Conservation (phyloP, 1,140 invertebrate species). For the Cotesia chilonis region DNA sequence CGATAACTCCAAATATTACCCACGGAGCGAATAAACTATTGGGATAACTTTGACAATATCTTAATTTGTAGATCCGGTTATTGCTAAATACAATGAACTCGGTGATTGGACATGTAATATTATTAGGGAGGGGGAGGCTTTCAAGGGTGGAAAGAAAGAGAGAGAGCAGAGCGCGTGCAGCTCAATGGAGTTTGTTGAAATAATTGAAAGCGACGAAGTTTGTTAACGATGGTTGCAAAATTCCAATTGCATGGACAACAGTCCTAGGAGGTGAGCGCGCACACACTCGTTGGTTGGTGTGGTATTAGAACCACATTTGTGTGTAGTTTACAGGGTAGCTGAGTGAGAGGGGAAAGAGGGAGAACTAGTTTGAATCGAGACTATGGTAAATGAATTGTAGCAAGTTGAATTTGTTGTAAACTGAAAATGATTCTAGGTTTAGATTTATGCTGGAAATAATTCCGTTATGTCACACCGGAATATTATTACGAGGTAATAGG, state of each 20-base stretch:
- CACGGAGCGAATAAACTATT: no score
- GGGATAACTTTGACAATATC: no score
- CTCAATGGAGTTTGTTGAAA: constrained; percentile 8
- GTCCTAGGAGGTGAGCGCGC: no score
- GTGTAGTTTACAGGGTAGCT: background rate
- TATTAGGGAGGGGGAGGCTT: no score
- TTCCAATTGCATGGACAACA: constrained; percentile 33
- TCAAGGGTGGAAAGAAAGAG: no score
- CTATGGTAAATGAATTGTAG: constrained; percentile 32
- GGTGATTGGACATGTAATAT: no score
- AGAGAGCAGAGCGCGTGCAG: background rate
- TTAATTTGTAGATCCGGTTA: no score
- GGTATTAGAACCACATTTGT: background rate
- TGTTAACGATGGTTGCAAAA: constrained; percentile 32
- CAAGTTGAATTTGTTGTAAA: constrained; percentile 37
- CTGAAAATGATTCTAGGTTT: constrained; percentile 28
- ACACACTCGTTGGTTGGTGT: background rate
- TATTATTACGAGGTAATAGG: background rate
- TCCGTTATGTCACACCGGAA: background rate
- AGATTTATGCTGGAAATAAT: constrained; percentile 20
- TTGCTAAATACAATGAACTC: no score
- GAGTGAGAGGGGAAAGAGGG: background rate
- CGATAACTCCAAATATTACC: no score
- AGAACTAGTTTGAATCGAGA: constrained; percentile 4
- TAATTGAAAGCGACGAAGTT: constrained; percentile 31